Percentiles rank a stretch among this genome's conserved stretches.
These are phyloP conservation scores for Equus przewalskii DNA, from an alignment of 2,113 vertebrate genomes.

Conservation along the genomic window DNA sequence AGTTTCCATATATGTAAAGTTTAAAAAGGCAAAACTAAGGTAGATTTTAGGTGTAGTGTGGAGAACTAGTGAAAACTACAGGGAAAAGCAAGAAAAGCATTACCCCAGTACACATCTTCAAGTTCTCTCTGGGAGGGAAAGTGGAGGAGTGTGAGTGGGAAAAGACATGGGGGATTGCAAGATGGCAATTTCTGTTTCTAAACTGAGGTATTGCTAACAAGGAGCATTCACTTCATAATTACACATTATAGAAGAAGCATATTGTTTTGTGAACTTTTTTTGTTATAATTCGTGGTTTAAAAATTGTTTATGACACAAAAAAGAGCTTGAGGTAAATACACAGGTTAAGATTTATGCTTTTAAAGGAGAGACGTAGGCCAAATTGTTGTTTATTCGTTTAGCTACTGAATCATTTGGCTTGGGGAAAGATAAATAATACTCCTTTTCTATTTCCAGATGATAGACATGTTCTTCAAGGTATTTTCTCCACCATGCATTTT, in stretches of 20 bases:
- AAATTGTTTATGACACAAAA: neutral
- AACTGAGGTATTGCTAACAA: neutral
- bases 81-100: neutral
- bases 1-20: neutral
- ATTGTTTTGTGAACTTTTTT: no score
- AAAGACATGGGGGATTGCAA: neutral
- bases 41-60: neutral
- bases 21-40: neutral
- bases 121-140: neutral
- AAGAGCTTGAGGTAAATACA: neutral
- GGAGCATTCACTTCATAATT: neutral
- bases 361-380: neutral
- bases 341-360: neutral
- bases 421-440: neutral
- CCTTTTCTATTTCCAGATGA: neutral
- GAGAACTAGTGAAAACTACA: neutral
- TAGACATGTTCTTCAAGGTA: neutral
- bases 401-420: neutral
- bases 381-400: neutral
- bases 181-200: neutral
- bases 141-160: neutral
- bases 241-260: neutral
- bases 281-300: no score
- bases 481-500: neutral
- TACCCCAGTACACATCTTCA: neutral